Percentiles rank a stretch among this genome's conserved stretches.
phyloP scores from a whole-genome alignment of 37 sponge, comb jelly and placozoan genomes.

The Diacarnus erythraeanus region DNA sequence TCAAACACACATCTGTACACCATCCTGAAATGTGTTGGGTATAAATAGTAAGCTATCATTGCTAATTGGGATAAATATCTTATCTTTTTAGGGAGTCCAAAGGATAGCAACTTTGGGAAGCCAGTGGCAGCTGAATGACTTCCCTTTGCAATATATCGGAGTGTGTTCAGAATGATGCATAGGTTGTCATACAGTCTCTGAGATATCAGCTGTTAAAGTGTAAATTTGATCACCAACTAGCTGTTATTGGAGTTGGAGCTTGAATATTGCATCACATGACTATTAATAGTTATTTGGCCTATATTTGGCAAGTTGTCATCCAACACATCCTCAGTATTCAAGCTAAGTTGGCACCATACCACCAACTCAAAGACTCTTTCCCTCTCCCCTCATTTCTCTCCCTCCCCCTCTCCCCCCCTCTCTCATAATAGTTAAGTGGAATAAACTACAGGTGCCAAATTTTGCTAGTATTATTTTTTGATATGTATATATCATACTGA shows the following conservation, averaged over 20 bases:
- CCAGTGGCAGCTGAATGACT: slow-evolving; percentile 6
- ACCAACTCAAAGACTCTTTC: no score
- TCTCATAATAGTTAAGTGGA: neutral
- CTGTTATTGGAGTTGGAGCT: neutral
- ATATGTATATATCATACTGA: neutral
- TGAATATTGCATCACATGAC: no score
- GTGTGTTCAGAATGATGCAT: slow-evolving; percentile 16
- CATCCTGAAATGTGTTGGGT: slow-evolving; percentile 10
- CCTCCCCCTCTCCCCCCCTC: no score
- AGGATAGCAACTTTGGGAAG: slow-evolving; percentile 9
- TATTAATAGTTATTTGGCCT: no score
- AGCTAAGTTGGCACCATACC: no score
- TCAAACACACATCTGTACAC: neutral
- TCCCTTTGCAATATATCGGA: slow-evolving; percentile 34
- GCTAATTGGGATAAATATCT: neutral
- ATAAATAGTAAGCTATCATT: neutral
- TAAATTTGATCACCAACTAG: neutral
- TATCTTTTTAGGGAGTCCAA: slow-evolving; percentile 41
- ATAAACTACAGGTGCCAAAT: neutral
- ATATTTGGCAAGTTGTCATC: no score
- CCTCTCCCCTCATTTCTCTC: no score
- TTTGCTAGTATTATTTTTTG: neutral
- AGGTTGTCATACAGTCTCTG: neutral
- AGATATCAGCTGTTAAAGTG: slow-evolving; percentile 8
- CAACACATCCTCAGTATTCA: no score